Percentiles rank a stretch among this genome's conserved stretches.
These are phyloP conservation scores for Arothron firmamentum DNA, from an alignment of 2,113 vertebrate genomes.

Conservation along the genomic window DNA sequence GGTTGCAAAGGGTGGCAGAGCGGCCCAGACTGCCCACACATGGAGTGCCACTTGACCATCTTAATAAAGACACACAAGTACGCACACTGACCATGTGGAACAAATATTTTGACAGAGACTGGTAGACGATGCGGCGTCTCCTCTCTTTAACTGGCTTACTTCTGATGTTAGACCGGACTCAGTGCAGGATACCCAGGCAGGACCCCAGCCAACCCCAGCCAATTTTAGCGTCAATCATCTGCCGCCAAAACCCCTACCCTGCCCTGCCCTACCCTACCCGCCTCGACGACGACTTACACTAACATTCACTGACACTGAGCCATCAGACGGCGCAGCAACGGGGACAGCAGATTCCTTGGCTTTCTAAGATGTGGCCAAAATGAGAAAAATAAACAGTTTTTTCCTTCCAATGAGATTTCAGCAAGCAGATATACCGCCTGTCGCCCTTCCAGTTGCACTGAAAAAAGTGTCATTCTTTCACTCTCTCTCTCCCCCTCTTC, in stretches of 20 bases:
- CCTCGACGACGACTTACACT: slow-evolving; percentile 24
- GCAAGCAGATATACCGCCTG: slow-evolving; percentile 58
- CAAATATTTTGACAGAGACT: slow-evolving; percentile 72
- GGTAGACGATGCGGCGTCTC: slow-evolving; percentile 62
- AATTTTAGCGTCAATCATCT: slow-evolving; percentile 64
- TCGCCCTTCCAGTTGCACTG: slow-evolving; percentile 41
- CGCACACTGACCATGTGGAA: slow-evolving; percentile 33
- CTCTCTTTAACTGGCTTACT: slow-evolving; percentile 38
- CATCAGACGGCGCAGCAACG: slow-evolving; percentile 49
- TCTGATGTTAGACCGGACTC: slow-evolving; percentile 35
- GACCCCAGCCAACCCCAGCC: slow-evolving; percentile 61
- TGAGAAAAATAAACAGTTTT: slow-evolving; percentile 64
- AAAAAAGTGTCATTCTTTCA: slow-evolving; percentile 56
- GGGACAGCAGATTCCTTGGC: slow-evolving; percentile 60
- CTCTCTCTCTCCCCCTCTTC: slow-evolving; percentile 13
- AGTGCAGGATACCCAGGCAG: slow-evolving; percentile 53
- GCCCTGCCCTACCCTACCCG: no score
- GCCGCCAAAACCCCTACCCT: slow-evolving; percentile 15
- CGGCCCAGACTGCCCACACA: slow-evolving; percentile 66
- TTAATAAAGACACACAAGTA: slow-evolving; percentile 23
- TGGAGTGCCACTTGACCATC: slow-evolving; percentile 55
- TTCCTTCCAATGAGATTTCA: slow-evolving; percentile 61
- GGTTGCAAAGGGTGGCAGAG: slow-evolving; percentile 55
- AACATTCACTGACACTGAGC: slow-evolving; percentile 47
- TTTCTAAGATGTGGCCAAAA: slow-evolving; percentile 65